Evolutionary conservation across 2,888 invertebrate genomes (phyloP), one percentile per base, ranked within the genome.

Genomic region (Meliscaeva auricollis): DNA sequence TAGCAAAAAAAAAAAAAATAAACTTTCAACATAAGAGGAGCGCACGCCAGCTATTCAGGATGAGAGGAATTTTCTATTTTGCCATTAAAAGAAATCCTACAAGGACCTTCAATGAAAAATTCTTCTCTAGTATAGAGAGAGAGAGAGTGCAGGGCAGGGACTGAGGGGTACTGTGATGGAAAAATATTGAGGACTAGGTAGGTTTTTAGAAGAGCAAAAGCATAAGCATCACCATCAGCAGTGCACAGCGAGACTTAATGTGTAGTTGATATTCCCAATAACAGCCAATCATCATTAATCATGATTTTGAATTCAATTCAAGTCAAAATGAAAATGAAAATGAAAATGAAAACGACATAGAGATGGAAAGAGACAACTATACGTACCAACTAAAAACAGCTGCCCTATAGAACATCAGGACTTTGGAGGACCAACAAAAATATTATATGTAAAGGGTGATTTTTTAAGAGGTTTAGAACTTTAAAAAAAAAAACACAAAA

Each of bases 261-360:
- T 85, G 81, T 77, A 85, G 81, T 81, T 85, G 81, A 85, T 85
- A 81, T 85, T 85, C 69, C 76, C 85, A 85, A 85, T 85, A 81
- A 81, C 85, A 85, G 80, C 81, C 76, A 80, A 81, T 85, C 81
- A 85, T 85, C 85, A 81, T 85, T 85, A 85, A 85, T 85, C 85
- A 85, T 84, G 84, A 80, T 84, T 84, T 84, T 75, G 80, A 84
- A 80, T 80, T 84, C 66, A 75, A 84, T 84, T 60, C 80, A 75
- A 84, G 72, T 72, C 66, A 66, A 76, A 75, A 75, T 48, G 44
- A 69, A 69, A 46, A 70, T 9, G 46, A 26, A 22, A 52, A 38
- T 15, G 56, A 56, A 56, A 35, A 56, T 15, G 32, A 35, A 35
- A 32, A 56, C 35, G 8, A 26, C 5, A 52, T 9, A 1, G 35